Evolutionary conservation across 92 coral and sea anemone species (phyloP).

Genomic region (Virgularia gustaviana): DNA sequence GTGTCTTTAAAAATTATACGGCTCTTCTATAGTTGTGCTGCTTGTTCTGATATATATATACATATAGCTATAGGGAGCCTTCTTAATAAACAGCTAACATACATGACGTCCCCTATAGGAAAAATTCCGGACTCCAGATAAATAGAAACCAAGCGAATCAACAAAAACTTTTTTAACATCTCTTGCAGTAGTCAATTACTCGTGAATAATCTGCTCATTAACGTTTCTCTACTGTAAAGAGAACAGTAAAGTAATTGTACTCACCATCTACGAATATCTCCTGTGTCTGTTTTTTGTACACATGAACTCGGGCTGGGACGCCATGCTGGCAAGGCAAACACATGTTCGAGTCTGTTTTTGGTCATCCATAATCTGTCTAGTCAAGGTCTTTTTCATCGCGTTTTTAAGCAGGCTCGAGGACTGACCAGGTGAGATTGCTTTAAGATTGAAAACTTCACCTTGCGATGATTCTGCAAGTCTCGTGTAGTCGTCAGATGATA

Average conservation of each 20-base stretch:
- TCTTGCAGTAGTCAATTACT: too few species aligned
- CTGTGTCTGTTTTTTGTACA: constrained; percentile 78
- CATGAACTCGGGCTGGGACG: constrained; percentile 73
- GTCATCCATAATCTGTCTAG: constrained; percentile 85
- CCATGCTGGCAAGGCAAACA: constrained; percentile 74
- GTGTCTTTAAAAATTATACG: too few species aligned
- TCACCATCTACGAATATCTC: constrained; percentile 50
- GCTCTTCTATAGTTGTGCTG: too few species aligned
- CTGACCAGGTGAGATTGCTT: constrained; percentile 12
- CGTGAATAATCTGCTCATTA: too few species aligned
- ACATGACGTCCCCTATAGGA: too few species aligned
- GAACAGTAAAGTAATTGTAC: too few species aligned
- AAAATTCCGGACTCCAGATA: too few species aligned
- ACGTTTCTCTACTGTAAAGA: too few species aligned
- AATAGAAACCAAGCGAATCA: too few species aligned
- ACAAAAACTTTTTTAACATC: too few species aligned
- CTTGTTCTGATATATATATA: too few species aligned
- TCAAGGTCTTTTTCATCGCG: constrained; percentile 55
- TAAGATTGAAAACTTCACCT: constrained; percentile 28
- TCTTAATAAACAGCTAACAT: not conserved
- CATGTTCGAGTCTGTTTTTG: constrained; percentile 82
- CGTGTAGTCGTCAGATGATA: constrained; percentile 23
- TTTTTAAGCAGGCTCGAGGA: constrained; percentile 5
- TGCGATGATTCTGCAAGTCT: constrained; percentile 23
- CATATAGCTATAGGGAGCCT: too few species aligned